Evolutionary conservation across 2,888 invertebrate genomes (phyloP).

Genomic region (Odontocolon sp.): DNA sequence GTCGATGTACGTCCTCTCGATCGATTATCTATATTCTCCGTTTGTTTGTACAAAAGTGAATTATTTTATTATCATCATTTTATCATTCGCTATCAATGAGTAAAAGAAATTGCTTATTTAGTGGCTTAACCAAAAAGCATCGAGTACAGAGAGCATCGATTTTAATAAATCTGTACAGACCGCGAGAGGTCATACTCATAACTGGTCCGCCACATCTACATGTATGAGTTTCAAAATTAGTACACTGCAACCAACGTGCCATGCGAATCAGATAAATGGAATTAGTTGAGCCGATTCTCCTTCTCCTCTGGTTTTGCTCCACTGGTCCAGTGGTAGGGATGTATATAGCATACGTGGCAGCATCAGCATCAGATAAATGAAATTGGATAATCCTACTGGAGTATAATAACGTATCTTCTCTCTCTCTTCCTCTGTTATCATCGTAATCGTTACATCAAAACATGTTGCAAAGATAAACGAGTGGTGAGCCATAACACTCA

Average conservation of each 20-base stretch:
- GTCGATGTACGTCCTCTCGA: neutral
- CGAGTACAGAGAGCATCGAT: conserved; percentile 26
- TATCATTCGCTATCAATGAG: neutral
- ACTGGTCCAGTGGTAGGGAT: no score
- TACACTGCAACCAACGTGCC: conserved; percentile 29
- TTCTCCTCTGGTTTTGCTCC: conserved; percentile 20
- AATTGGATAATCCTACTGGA: conserved; percentile 47
- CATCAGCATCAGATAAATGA: conserved; percentile 46
- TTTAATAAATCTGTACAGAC: conserved; percentile 40
- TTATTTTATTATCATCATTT: conserved; percentile 36
- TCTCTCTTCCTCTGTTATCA: neutral
- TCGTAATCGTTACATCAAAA: conserved; percentile 41
- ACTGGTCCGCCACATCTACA: conserved; percentile 29
- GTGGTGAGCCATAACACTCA: neutral
- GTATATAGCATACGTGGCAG: conserved; percentile 3
- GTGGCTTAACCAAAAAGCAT: conserved; percentile 18
- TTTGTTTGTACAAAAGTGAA: conserved; percentile 4
- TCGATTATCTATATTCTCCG: neutral
- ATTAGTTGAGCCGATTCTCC: conserved; percentile 52
- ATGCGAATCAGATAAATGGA: conserved; percentile 54
- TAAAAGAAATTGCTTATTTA: conserved; percentile 48
- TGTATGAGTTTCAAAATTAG: conserved; percentile 47
- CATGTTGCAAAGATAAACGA: conserved; percentile 22
- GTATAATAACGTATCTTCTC: conserved; percentile 22
- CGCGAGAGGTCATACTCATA: conserved; percentile 28